These are phyloP conservation scores for Diprion similis DNA, from an alignment of 1,140 invertebrate species.

Conservation along the genomic window DNA sequence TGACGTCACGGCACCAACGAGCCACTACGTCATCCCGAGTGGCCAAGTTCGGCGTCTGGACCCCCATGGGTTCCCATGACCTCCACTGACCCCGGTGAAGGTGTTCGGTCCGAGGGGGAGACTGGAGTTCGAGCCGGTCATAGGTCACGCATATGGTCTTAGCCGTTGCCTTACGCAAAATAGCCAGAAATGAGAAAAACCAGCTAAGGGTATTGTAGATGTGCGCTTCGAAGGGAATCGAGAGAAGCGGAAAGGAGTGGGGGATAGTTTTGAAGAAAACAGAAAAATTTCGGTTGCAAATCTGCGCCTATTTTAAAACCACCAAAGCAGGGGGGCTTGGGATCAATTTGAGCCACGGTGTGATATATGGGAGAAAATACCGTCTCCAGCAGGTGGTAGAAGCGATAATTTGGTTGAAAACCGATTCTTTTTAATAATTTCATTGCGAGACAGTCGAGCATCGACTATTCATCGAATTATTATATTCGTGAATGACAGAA, in stretches of 20 bases:
- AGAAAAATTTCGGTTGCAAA: too few species aligned
- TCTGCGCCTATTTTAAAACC: too few species aligned
- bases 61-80: conserved; percentile 62
- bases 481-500: too few species aligned
- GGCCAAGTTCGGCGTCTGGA: conserved; percentile 30
- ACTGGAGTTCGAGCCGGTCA: background rate
- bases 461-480: too few species aligned
- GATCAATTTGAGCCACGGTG: too few species aligned
- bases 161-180: conserved; percentile 4
- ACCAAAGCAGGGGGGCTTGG: too few species aligned
- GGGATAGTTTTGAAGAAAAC: too few species aligned
- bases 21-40: background rate
- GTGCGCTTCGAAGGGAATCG: background rate
- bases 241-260: background rate
- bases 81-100: conserved; percentile 39
- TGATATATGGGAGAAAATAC: too few species aligned
- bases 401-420: too few species aligned
- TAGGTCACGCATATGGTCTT: conserved; percentile 2
- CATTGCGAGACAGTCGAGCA: too few species aligned
- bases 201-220: background rate
- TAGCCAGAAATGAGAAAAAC: conserved; percentile 3
- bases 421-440: too few species aligned
- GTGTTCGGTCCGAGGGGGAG: conserved; percentile 1
- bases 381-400: too few species aligned
- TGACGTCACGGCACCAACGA: background rate